Percentiles rank a stretch among this genome's conserved stretches.
These are phyloP conservation scores for Sylvilagus floridanus DNA, from an alignment of 2,797 vertebrate species.

Conservation along the genomic window DNA sequence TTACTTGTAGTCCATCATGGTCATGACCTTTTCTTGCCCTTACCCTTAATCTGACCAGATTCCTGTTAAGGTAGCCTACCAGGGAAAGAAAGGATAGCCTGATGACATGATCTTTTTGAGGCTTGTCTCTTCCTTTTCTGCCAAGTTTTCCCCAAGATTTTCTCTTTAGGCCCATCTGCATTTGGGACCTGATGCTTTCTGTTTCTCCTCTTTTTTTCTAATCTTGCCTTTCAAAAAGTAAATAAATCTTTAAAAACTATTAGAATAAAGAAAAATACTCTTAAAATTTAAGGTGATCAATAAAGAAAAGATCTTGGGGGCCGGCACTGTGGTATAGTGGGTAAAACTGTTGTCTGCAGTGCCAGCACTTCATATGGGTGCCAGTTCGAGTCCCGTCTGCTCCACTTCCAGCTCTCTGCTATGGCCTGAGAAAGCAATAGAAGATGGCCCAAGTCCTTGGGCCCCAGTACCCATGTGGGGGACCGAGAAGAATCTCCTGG, in stretches of 20 bases:
- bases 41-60: neutral
- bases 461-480: too few relatives aligned
- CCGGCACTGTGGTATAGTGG: too few relatives aligned
- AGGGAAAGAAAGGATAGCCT: neutral
- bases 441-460: too few relatives aligned
- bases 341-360: too few relatives aligned
- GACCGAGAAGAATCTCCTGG: too few relatives aligned
- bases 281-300: constrained; percentile 55
- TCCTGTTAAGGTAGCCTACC: neutral
- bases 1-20: neutral
- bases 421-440: too few relatives aligned
- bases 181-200: neutral
- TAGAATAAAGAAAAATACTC: neutral
- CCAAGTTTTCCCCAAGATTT: neutral
- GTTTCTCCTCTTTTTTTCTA: too few relatives aligned
- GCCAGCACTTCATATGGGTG: too few relatives aligned
- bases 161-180: neutral
- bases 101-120: neutral
- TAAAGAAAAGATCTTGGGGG: constrained; percentile 31
- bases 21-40: constrained; percentile 8
- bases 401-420: too few relatives aligned
- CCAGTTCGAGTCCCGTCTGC: too few relatives aligned
- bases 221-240: too few relatives aligned
- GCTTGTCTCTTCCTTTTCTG: neutral
- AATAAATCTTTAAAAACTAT: too few relatives aligned